Evolutionary conservation across 2,797 vertebrate genomes (phyloP).

Genomic region (Cephalopachus bancanus): DNA sequence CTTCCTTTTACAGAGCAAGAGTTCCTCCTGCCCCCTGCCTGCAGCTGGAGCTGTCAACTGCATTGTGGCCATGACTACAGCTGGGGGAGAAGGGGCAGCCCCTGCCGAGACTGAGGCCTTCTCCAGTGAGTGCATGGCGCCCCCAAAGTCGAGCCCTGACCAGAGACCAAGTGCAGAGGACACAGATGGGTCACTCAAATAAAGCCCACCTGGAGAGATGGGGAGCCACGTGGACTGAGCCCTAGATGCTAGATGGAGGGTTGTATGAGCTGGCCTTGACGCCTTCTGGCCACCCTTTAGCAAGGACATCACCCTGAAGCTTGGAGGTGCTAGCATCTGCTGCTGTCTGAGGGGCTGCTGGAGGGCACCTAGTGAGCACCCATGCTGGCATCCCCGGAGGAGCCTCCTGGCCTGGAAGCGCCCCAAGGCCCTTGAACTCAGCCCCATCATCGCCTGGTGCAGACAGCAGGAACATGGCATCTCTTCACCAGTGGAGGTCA

Average conservation of each 20-base stretch:
- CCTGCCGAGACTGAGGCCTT: not conserved
- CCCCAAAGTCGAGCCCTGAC: not conserved
- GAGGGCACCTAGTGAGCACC: not conserved
- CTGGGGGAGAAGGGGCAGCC: too few relatives aligned
- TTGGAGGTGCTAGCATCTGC: not conserved
- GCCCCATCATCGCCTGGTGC: accelerated
- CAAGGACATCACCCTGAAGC: not conserved
- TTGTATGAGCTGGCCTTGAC: not conserved
- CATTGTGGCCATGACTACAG: not conserved
- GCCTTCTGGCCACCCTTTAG: not conserved
- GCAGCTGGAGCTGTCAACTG: not conserved
- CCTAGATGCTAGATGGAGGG: not conserved
- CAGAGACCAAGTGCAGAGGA: not conserved
- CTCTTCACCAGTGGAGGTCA: not conserved
- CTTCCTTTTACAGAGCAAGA: not conserved
- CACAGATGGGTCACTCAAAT: too few relatives aligned
- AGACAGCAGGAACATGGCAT: not conserved
- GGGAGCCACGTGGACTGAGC: too few relatives aligned
- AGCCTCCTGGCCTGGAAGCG: not conserved
- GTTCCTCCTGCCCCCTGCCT: not conserved
- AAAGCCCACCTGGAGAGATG: not conserved
- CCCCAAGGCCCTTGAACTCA: not conserved
- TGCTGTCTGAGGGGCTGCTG: not conserved
- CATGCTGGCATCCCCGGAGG: not conserved
- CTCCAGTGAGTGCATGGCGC: accelerated